Conservation (phyloP, 1,140 invertebrate genomes). For the Zaprionus africanus region DNA sequence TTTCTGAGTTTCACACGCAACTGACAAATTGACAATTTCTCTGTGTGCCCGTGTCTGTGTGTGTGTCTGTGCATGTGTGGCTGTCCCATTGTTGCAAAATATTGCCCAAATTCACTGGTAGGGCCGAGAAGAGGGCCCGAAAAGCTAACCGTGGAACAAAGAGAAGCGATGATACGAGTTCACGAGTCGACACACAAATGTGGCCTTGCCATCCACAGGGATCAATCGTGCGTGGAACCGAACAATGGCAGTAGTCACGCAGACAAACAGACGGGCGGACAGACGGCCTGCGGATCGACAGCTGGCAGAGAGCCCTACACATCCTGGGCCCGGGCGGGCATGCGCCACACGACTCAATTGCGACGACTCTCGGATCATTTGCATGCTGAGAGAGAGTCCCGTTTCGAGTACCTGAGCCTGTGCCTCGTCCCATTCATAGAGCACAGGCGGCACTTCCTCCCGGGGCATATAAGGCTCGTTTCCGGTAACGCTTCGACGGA, state of each 20-base stretch:
- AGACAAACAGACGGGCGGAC: neutral
- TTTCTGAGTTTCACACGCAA: conserved; percentile 20
- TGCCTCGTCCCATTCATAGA: conserved; percentile 22
- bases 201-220: conserved; percentile 2
- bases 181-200: conserved; percentile 13
- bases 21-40: conserved; percentile 51
- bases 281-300: conserved; percentile 28
- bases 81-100: conserved; percentile 29
- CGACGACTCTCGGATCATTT: conserved; percentile 36
- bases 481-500: conserved; percentile 40
- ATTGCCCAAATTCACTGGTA: conserved; percentile 32
- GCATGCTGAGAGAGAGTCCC: conserved; percentile 40
- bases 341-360: conserved; percentile 52
- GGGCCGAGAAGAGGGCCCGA: conserved; percentile 4
- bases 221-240: conserved; percentile 37
- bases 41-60: neutral
- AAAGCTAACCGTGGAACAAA: neutral
- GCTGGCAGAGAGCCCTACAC: conserved; percentile 27
- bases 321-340: conserved; percentile 8
- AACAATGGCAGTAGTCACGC: conserved; percentile 3
- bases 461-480: conserved; percentile 48
- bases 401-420: conserved; percentile 33
- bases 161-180: neutral
- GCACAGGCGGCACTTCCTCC: conserved; percentile 34
- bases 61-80: neutral